Conservation (phyloP, 2,888 invertebrate species). For the Prosapia bicincta region DNA sequence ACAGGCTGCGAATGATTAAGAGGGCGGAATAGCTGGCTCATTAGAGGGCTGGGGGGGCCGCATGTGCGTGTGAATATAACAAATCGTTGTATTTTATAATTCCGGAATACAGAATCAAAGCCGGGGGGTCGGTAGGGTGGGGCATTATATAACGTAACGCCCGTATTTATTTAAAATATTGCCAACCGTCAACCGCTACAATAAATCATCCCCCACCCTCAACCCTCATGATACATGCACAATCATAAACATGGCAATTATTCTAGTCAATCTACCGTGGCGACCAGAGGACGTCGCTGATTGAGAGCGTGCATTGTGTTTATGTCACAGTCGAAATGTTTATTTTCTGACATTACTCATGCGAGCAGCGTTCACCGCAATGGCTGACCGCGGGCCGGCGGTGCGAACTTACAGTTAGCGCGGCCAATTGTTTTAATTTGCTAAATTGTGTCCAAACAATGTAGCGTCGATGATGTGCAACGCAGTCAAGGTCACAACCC, state of each 20-base stretch:
- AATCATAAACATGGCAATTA: constrained; percentile 23
- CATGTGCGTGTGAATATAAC: constrained; percentile 36
- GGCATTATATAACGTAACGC: constrained; percentile 25
- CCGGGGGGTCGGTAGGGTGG: constrained; percentile 27
- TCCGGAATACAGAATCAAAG: constrained; percentile 24
- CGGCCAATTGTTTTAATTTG: neutral
- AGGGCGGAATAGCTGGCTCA: constrained; percentile 1
- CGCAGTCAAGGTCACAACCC: no score
- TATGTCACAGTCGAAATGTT: neutral
- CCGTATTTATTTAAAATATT: constrained; percentile 30
- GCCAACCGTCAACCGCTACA: constrained; percentile 3
- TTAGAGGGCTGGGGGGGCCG: constrained; percentile 27
- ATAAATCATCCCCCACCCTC: neutral
- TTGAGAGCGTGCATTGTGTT: neutral
- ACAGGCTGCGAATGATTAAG: neutral
- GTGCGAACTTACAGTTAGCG: neutral
- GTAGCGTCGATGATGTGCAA: no score
- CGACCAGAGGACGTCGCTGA: neutral
- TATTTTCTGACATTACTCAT: neutral
- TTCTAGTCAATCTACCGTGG: constrained; percentile 2
- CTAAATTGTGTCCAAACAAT: no score
- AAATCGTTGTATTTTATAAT: constrained; percentile 32
- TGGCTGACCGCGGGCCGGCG: neutral
- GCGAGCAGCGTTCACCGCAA: neutral
- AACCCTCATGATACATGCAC: constrained; percentile 11